phyloP scores from a whole-genome alignment of 2,797 vertebrate species.

The Florisuga fusca region DNA sequence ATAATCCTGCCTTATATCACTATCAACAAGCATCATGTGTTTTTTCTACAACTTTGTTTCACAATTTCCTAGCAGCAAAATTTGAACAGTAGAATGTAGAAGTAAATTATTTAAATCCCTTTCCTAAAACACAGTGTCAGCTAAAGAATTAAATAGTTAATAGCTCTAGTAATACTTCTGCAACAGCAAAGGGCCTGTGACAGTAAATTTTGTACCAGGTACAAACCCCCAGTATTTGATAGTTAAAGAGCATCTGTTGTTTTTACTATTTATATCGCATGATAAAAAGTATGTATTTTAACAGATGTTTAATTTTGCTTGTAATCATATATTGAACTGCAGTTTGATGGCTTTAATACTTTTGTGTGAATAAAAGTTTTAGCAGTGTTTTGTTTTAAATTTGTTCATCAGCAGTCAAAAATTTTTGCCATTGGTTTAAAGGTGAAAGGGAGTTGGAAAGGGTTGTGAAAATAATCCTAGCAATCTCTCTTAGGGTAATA shows the following conservation, averaged over 20 bases:
- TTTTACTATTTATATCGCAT: not conserved
- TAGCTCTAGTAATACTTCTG: constrained; percentile 16
- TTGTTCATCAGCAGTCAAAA: not conserved
- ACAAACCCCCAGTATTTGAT: constrained; percentile 11
- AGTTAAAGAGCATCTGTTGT: not conserved
- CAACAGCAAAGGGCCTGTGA: constrained; percentile 23
- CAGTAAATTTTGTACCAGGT: constrained; percentile 14
- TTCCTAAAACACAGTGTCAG: constrained; percentile 21
- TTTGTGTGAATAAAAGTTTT: not conserved
- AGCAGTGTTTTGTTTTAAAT: constrained; percentile 1
- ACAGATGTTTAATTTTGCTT: constrained; percentile 16
- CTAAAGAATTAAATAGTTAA: constrained; percentile 65
- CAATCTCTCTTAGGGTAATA: not conserved
- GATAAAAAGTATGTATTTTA: not conserved
- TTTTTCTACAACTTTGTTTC: constrained; percentile 68
- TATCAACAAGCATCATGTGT: constrained; percentile 63
- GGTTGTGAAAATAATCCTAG: not conserved
- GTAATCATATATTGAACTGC: not conserved
- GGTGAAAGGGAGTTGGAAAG: not conserved
- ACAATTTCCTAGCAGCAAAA: constrained; percentile 48
- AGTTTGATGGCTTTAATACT: not conserved
- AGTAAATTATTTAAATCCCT: constrained; percentile 54
- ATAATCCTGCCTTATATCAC: constrained; percentile 79
- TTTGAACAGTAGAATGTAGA: constrained; percentile 35
- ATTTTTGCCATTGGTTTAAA: not conserved